Evolutionary conservation across 2,888 invertebrate species (phyloP).

Genomic region (Aquatica leii): DNA sequence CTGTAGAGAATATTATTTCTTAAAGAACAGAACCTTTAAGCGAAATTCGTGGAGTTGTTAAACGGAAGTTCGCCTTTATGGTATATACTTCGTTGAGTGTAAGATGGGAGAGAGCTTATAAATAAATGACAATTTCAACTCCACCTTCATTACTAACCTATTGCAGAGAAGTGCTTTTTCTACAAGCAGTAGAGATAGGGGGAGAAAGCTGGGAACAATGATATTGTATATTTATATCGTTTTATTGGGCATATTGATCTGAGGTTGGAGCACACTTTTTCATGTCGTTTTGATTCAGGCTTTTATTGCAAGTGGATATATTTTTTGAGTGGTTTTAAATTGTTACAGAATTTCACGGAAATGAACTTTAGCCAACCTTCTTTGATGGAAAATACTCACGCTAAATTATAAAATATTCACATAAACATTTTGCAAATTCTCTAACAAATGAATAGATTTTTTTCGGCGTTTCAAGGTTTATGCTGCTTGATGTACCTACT

Average conservation of each 20-base stretch:
- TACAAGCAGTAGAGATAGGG: slow-evolving; percentile 40
- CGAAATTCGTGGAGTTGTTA: slow-evolving; percentile 4
- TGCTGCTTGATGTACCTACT: too few species aligned
- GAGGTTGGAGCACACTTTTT: slow-evolving; percentile 47
- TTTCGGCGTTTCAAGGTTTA: too few species aligned
- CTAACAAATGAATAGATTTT: too few species aligned
- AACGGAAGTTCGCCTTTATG: slow-evolving; percentile 13
- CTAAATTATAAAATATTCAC: neutral
- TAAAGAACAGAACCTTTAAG: slow-evolving; percentile 16
- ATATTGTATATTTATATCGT: slow-evolving; percentile 62
- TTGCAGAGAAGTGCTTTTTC: slow-evolving; percentile 51
- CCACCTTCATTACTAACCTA: slow-evolving; percentile 51
- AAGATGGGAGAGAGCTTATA: slow-evolving; percentile 30
- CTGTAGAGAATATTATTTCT: slow-evolving; percentile 26
- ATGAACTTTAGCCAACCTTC: slow-evolving; percentile 10
- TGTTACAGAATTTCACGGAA: slow-evolving; percentile 21
- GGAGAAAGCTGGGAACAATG: slow-evolving; percentile 54
- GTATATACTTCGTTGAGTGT: slow-evolving; percentile 16
- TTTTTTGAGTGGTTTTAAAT: slow-evolving; percentile 29
- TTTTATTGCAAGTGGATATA: slow-evolving; percentile 37
- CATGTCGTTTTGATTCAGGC: slow-evolving; percentile 48
- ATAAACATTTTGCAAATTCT: too few species aligned
- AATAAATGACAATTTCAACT: slow-evolving; percentile 42
- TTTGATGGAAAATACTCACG: slow-evolving; percentile 5
- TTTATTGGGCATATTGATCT: slow-evolving; percentile 61